Base-by-base conservation (phyloP, 2,888 invertebrate species). In the Sinopyrophorus schimmeli region DNA sequence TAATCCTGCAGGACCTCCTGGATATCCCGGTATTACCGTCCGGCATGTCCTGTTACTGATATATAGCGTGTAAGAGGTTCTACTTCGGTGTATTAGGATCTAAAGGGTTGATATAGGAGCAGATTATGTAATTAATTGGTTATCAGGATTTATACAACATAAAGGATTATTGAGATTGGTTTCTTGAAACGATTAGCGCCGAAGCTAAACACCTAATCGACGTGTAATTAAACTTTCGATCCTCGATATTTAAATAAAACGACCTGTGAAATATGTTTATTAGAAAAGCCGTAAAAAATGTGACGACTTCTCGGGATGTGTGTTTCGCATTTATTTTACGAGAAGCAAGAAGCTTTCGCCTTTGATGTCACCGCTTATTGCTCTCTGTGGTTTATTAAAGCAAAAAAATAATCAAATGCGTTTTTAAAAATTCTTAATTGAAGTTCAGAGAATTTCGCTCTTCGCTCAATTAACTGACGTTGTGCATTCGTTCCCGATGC, bases 71-170 rank as follows among this genome's bases (percentile, higher is more conserved):
- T 54, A 55, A 53, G 54, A 46, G 55, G 44, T 44, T 47, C 42
- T 43, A 43, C 50, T 55, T 49, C 57, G 57, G 58, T 56, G 58
- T 58, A 59, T 59, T 59, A 57, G 60, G 61, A 59, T 59, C 55
- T 53, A 62, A 62, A 62, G 60, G 62, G 62, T 60, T 60, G 60
- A 62, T 62, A 60, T 59, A 54, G 66, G 67, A 65, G 66, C 66
- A 70, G 70, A 70, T 71, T 71, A 70, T 62, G 64, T 69, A 69
- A 71, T 71, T 70, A 71, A 71, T 71, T 70, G 71, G 69, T 69
- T 68, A 70, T 70, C 69, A 59, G 55, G 55, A 57, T 55, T 56
- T 53, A 56, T 61, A 47, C 41, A 34, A 39, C 26, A 38, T 26
- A 20, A n/a, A 9, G 52, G 51, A 51, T 51, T 51, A 51, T 46